Base-by-base conservation (phyloP, 2,113 vertebrate genomes). In the Brevimyrus niger region DNA sequence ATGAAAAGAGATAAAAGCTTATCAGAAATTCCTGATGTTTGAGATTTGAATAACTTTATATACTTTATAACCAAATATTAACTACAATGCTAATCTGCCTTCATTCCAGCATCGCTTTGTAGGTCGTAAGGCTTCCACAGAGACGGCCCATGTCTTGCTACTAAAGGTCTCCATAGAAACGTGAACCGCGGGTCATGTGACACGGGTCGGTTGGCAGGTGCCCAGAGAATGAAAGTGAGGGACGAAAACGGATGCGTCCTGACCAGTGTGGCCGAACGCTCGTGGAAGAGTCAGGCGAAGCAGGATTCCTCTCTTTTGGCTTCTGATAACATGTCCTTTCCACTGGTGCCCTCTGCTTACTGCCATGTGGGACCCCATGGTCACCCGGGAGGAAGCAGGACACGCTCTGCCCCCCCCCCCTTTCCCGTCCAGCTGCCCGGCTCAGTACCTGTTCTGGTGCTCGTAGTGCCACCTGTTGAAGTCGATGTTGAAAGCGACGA, bases 381-480 rank as follows among this genome's bases (percentile, higher is more conserved):
- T 69, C 61, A 31, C 61, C 61, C 31, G 73, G 73, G 90, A 90
- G 92, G 93, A 94, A 91, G 93, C 93, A 82, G 93, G 87, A 47
- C 82, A 47, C 47, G 35, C 46, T 38, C 1, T 11, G 11, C n/a
- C 38, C 31, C 46, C n/a, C 46, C 21, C 35, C 27, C 46, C 23
- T n/a, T n/a, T 27, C 82, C n/a, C 4, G 5, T 48, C 47, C 69
- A 87, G 93, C 93, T 8, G 88, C 91, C 89, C 1, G 0, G 92
- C 92, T 99, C 95, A 99, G 94, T 99, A 99, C 96, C 98, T 97
- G 96, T 99, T 99, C 96, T 99, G 98, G 95, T 99, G 98, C 91
- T 99, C 98, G 92, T 99, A 99, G 95, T 99, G 98, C 98, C 98
- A 99, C 93, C 98, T 97, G 95, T 99, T 99, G 97, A 99, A 99